Conservation (phyloP, 2,113 vertebrate species). For the Atlantisia rogersi region DNA sequence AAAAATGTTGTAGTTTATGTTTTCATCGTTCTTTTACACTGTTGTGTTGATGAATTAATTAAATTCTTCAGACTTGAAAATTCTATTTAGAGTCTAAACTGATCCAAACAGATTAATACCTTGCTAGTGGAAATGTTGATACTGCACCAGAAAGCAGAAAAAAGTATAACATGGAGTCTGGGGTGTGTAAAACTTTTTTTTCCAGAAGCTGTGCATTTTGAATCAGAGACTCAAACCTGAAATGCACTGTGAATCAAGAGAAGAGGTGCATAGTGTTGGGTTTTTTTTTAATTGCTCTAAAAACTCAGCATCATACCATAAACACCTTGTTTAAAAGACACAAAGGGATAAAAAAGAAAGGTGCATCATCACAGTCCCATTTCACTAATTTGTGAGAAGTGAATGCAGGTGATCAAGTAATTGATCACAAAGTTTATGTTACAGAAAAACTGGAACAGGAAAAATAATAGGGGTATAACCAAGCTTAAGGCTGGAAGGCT, state of each 20-base stretch:
- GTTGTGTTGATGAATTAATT: not conserved
- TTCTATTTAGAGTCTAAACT: not conserved
- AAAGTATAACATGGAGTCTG: not conserved
- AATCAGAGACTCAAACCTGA: not conserved
- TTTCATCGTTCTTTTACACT: not conserved
- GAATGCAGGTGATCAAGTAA: no score
- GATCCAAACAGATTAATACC: not conserved
- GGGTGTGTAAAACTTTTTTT: not conserved
- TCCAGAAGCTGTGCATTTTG: not conserved
- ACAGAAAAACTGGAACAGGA: no score
- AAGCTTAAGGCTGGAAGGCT: no score
- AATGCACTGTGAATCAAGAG: not conserved
- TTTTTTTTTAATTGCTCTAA: conserved; percentile 23
- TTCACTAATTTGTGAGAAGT: no score
- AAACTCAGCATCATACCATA: not conserved
- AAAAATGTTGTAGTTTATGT: not conserved
- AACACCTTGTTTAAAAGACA: no score
- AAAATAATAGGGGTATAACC: no score
- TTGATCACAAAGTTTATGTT: no score
- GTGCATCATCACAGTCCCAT: no score
- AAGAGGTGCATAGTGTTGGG: not conserved
- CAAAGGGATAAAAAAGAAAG: no score
- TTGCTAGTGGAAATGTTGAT: not conserved
- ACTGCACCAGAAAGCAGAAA: not conserved
- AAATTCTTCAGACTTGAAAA: not conserved